Percentiles rank a stretch among this genome's conserved stretches.
Evolutionary conservation across 2,797 vertebrate species (phyloP).

Genomic region (Emys orbicularis): DNA sequence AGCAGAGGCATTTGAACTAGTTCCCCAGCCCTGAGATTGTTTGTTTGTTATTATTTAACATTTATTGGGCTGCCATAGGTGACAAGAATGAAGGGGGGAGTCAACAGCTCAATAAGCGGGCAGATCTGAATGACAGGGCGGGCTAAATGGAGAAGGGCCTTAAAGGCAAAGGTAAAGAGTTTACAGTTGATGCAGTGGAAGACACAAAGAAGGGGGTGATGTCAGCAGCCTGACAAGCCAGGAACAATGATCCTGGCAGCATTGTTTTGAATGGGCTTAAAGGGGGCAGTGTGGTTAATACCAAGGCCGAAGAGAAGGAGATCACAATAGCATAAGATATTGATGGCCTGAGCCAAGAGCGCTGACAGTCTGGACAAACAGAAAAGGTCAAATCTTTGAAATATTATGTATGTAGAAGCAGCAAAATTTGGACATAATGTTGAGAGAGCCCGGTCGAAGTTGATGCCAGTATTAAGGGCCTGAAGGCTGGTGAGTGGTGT

Average conservation of each 20-base stretch:
- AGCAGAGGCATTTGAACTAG: not conserved
- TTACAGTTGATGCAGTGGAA: not conserved
- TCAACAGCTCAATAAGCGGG: not conserved
- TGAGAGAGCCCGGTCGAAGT: not conserved
- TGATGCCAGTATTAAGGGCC: not conserved
- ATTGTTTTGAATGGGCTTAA: not conserved
- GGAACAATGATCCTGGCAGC: not conserved
- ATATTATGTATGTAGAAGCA: not conserved
- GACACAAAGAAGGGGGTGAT: not conserved
- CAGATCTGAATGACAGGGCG: constrained; percentile 1
- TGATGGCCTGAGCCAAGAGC: not conserved
- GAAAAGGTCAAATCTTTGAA: not conserved
- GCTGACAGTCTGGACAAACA: not conserved
- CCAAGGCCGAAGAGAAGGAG: not conserved
- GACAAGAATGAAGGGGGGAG: not conserved
- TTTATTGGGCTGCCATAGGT: not conserved
- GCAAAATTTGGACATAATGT: not conserved
- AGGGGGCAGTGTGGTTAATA: not conserved
- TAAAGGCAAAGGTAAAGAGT: not conserved
- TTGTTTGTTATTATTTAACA: not conserved
- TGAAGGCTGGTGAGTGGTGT: not conserved
- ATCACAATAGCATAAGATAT: not conserved
- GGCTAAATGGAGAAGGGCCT: not conserved
- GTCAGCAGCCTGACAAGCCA: not conserved
- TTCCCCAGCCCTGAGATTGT: not conserved